Evolutionary conservation across 2,888 invertebrate species (phyloP), one percentile per base, ranked within the genome.

Genomic region (Adineta ricciae): DNA sequence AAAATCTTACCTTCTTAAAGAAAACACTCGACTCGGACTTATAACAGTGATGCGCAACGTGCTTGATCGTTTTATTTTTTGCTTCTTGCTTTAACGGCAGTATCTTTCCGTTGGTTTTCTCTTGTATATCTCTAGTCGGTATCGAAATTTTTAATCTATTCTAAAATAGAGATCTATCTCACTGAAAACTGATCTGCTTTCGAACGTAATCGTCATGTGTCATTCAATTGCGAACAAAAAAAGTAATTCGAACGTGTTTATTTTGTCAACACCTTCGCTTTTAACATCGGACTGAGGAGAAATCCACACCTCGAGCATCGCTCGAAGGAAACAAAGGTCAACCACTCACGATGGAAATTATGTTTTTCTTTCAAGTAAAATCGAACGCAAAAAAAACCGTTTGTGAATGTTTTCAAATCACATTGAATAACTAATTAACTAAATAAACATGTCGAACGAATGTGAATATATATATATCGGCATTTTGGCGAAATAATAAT

Each of bases 1-100:
- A 94, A 95, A 89, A 16, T 64, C 14, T 64, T 64, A 64, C 19
- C 64, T n/a, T 1, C 16, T 32, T 64, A 19, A 27, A 19, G 32
- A 64, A 2, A 64, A 36, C 16, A 50, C 19, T 50, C 3, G 19
- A 50, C 50, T 50, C 19, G 2, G 14, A 19, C 5, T 50, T 19
- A 16, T 3, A n/a, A 64, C 27, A 64, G 64, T 64, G 32, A 64
- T 64, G 16, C 16, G 3, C 16, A 64, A 64, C 19, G 64, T 64
- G 64, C 32, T 32, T 14, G 16, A 32, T 64, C 24, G 32, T 64
- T 56, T n/a, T 27, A 27, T 46, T 46, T 46, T 64, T 16, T 64
- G 64, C 64, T 50, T 46, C 11, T 46, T 50, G 19, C 50, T 32
- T 27, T 64, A 16, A 64, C 27, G 27, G 32, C 64, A 64, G 32